These are phyloP conservation scores for Thomomys bottae DNA, from an alignment of 2,113 vertebrate genomes.

Conservation along the genomic window DNA sequence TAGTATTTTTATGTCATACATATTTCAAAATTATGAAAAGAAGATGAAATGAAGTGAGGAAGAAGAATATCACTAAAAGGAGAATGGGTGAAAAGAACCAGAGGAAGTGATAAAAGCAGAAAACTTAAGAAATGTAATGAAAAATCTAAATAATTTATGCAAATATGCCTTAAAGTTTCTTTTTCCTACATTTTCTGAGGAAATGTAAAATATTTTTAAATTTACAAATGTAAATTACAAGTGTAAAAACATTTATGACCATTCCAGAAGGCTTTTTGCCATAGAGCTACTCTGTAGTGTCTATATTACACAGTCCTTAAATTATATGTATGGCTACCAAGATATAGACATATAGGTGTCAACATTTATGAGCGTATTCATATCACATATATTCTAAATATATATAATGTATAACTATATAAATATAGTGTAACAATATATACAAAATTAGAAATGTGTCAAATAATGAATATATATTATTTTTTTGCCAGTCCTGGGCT, in stretches of 20 bases:
- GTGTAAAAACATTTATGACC: not conserved
- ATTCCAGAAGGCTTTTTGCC: not conserved
- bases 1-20: not conserved
- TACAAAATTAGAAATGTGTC: too few species aligned
- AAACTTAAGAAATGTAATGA: not conserved
- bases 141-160: not conserved
- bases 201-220: not conserved
- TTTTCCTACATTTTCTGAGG: not conserved
- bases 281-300: not conserved
- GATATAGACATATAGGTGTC: not conserved
- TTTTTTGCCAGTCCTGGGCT: too few species aligned
- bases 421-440: too few species aligned
- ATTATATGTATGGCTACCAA: too few species aligned
- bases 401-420: too few species aligned
- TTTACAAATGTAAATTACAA: not conserved
- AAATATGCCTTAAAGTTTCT: not conserved
- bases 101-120: not conserved
- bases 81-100: not conserved
- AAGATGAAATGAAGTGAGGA: not conserved
- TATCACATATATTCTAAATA: too few species aligned
- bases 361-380: fast-evolving
- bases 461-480: too few species aligned
- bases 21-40: not conserved
- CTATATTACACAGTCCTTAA: not conserved
- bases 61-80: not conserved